Evolutionary conservation across 2,797 vertebrate species (phyloP).

Genomic region (Ammospiza maritima): DNA sequence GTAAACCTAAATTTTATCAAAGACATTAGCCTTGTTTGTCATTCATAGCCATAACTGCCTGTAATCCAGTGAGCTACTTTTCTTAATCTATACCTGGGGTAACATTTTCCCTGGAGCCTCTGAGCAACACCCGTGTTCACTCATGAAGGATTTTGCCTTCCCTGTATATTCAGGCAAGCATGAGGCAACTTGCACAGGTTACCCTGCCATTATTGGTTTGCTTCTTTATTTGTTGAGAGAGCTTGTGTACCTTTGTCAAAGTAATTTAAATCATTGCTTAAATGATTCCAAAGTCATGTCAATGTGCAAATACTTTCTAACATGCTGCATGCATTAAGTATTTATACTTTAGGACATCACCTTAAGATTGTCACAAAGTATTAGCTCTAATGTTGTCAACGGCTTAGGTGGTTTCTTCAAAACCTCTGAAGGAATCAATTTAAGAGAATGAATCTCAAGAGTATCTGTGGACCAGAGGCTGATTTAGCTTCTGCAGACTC

Average conservation of each 20-base stretch:
- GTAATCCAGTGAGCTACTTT: not conserved
- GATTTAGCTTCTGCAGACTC: not conserved
- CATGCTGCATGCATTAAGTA: not conserved
- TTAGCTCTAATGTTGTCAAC: not conserved
- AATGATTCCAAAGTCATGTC: not conserved
- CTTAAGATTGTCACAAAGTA: not conserved
- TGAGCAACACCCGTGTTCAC: not conserved
- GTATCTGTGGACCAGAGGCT: not conserved
- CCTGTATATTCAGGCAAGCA: not conserved
- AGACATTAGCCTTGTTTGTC: not conserved
- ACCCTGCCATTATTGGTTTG: not conserved
- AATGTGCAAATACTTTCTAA: constrained; percentile 9
- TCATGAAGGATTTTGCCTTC: not conserved
- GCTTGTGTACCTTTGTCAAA: not conserved
- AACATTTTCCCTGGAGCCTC: not conserved
- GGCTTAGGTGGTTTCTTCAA: not conserved
- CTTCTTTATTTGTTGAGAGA: not conserved
- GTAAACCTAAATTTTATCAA: not conserved
- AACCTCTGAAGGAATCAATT: not conserved
- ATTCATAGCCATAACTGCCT: not conserved
- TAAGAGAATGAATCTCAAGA: not conserved
- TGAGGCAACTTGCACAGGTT: not conserved
- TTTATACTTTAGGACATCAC: not conserved
- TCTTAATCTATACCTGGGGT: not conserved
- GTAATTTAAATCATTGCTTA: not conserved